These are phyloP conservation scores for Sebastes goodei DNA, from an alignment of 2,797 vertebrate species.

Conservation along the genomic window DNA sequence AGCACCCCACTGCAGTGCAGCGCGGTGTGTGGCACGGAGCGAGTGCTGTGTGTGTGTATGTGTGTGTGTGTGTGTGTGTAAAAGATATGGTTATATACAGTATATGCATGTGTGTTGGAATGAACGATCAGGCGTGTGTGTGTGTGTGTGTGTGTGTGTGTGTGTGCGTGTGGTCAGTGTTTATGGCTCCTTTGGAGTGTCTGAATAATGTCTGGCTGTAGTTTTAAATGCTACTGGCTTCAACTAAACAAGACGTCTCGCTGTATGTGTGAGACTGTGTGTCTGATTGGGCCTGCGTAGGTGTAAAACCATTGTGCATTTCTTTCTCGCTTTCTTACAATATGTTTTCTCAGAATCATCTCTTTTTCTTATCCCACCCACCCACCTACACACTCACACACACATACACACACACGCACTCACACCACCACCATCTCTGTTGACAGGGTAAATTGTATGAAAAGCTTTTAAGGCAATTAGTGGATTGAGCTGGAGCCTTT, in stretches of 20 bases:
- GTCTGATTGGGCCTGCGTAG: constrained; percentile 65
- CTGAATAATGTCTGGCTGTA: constrained; percentile 48
- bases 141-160: not conserved
- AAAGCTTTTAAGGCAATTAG: constrained; percentile 87
- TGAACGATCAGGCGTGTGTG: not conserved
- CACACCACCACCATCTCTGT: constrained; percentile 72
- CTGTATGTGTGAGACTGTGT: constrained; percentile 47
- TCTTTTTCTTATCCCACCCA: constrained; percentile 65
- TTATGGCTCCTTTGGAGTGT: constrained; percentile 23
- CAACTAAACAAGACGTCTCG: constrained; percentile 43
- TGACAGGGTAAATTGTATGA: constrained; percentile 84
- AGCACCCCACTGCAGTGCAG: constrained; percentile 46
- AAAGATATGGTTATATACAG: not conserved
- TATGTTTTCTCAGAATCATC: constrained; percentile 77
- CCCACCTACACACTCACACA: constrained; percentile 34
- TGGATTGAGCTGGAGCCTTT: constrained; percentile 83
- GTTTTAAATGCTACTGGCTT: constrained; percentile 50
- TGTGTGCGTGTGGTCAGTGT: constrained; percentile 6
- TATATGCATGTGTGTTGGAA: constrained; percentile 22
- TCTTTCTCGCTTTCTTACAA: constrained; percentile 64
- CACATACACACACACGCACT: constrained; percentile 19
- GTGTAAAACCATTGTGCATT: constrained; percentile 71
- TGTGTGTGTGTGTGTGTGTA: constrained; percentile 25
- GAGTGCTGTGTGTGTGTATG: not conserved
- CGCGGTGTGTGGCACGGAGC: constrained; percentile 11